Conservation (phyloP, 1,140 invertebrate genomes). For the Drosophila truncata region DNA sequence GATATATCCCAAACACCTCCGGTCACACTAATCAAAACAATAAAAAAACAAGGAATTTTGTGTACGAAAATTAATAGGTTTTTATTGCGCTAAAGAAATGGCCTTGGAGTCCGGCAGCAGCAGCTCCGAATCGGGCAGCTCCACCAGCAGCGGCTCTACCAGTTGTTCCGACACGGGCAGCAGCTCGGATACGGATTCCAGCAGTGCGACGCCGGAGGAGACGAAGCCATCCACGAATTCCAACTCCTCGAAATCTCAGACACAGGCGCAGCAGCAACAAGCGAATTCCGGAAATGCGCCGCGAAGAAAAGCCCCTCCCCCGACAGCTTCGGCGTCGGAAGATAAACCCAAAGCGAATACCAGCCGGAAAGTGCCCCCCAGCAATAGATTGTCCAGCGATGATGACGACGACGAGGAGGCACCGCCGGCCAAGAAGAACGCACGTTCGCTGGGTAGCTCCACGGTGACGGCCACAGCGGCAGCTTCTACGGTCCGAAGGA, state of each 20-base stretch:
- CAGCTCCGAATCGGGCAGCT: slow-evolving; percentile 88
- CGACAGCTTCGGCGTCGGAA: slow-evolving; percentile 9
- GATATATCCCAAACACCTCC: background rate
- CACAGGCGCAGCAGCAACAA: slow-evolving; percentile 39
- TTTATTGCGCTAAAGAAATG: slow-evolving; percentile 27
- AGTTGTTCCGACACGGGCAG: slow-evolving; percentile 85
- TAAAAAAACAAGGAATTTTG: slow-evolving; percentile 42
- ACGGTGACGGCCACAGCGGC: slow-evolving; percentile 28
- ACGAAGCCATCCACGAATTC: slow-evolving; percentile 39
- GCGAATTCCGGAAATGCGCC: slow-evolving; percentile 4
- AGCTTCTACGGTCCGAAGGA: slow-evolving; percentile 70
- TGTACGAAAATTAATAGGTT: slow-evolving; percentile 26
- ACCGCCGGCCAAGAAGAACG: slow-evolving; percentile 76
- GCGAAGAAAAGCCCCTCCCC: slow-evolving; percentile 15
- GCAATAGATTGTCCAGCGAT: slow-evolving; percentile 64
- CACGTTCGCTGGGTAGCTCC: slow-evolving; percentile 39
- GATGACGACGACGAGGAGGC: slow-evolving; percentile 69
- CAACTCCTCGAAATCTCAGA: slow-evolving; percentile 16
- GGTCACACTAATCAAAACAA: slow-evolving; percentile 49
- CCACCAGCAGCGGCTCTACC: slow-evolving; percentile 87
- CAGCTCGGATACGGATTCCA: slow-evolving; percentile 90
- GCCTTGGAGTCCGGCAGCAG: slow-evolving; percentile 87
- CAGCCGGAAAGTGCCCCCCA: slow-evolving; percentile 37
- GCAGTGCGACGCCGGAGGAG: slow-evolving; percentile 85
- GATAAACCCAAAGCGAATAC: slow-evolving; percentile 50